Evolutionary conservation across 2,797 vertebrate species (phyloP).

Genomic region (Remorina albescens): DNA sequence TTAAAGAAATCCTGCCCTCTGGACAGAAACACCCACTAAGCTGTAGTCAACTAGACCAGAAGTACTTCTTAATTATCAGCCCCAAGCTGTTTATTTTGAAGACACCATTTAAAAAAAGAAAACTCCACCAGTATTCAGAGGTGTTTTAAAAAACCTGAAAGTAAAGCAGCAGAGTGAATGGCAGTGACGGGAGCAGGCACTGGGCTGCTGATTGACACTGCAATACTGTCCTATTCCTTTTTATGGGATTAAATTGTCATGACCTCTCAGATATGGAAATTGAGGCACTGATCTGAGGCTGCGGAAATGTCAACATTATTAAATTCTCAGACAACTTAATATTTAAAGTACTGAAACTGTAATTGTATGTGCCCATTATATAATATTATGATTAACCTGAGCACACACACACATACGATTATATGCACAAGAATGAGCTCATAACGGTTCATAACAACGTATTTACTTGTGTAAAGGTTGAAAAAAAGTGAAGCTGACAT

Average conservation of each 20-base stretch:
- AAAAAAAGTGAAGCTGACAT: too few relatives aligned
- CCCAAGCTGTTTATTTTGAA: constrained; percentile 63
- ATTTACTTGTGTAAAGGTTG: too few relatives aligned
- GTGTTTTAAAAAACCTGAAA: constrained; percentile 15
- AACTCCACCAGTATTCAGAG: neutral
- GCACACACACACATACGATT: too few relatives aligned
- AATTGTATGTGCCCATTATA: neutral
- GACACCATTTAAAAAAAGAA: constrained; percentile 45
- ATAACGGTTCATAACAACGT: too few relatives aligned
- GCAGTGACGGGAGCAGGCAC: constrained; percentile 40
- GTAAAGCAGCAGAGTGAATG: constrained; percentile 50
- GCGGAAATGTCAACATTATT: constrained; percentile 80
- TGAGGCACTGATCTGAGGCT: constrained; percentile 71
- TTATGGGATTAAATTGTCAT: constrained; percentile 84
- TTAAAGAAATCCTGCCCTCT: constrained; percentile 64
- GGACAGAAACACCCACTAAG: constrained; percentile 65
- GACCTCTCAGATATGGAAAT: constrained; percentile 85
- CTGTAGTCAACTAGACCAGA: constrained; percentile 41
- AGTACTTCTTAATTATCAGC: constrained; percentile 68
- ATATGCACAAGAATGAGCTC: too few relatives aligned
- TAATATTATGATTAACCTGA: too few relatives aligned
- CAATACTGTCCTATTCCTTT: constrained; percentile 79
- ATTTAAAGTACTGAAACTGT: neutral
- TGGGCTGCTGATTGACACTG: constrained; percentile 72
- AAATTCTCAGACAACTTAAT: constrained; percentile 61